Conservation (phyloP, 2,113 vertebrate genomes). For the Hystrix cristata region DNA sequence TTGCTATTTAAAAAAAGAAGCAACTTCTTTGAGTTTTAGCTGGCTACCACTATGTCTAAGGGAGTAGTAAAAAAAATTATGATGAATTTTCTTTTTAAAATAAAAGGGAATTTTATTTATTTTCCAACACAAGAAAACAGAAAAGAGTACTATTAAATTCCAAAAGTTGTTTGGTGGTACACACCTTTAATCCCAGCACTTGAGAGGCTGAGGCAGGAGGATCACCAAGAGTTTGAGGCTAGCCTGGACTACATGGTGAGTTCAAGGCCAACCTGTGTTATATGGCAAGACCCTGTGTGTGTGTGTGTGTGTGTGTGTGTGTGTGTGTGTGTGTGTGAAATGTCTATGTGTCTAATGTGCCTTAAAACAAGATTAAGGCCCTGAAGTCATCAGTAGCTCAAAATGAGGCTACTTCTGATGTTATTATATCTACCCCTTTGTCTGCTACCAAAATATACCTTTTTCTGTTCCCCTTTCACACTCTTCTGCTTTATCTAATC, state of each 20-base stretch:
- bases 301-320: too few relatives aligned
- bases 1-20: slow-evolving; percentile 42
- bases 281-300: too few relatives aligned
- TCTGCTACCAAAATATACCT: background rate
- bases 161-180: background rate
- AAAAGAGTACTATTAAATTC: slow-evolving; percentile 13
- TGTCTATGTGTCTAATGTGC: background rate
- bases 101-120: slow-evolving; percentile 54
- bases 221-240: too few relatives aligned
- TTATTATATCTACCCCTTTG: background rate
- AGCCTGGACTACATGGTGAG: too few relatives aligned
- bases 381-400: slow-evolving; percentile 22
- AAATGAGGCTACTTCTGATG: background rate
- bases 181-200: too few relatives aligned
- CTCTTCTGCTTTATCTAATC: slow-evolving; percentile 35
- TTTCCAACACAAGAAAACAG: slow-evolving; percentile 42
- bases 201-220: too few relatives aligned
- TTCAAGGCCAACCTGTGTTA: too few relatives aligned
- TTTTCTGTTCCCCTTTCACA: background rate
- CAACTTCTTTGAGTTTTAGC: slow-evolving; percentile 44
- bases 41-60: background rate
- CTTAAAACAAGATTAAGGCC: background rate
- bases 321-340: too few relatives aligned
- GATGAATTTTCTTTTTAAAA: background rate
- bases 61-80: slow-evolving; percentile 9